These are phyloP conservation scores for Drosophila gunungcola DNA, from an alignment of 1,140 invertebrate genomes.

Conservation along the genomic window DNA sequence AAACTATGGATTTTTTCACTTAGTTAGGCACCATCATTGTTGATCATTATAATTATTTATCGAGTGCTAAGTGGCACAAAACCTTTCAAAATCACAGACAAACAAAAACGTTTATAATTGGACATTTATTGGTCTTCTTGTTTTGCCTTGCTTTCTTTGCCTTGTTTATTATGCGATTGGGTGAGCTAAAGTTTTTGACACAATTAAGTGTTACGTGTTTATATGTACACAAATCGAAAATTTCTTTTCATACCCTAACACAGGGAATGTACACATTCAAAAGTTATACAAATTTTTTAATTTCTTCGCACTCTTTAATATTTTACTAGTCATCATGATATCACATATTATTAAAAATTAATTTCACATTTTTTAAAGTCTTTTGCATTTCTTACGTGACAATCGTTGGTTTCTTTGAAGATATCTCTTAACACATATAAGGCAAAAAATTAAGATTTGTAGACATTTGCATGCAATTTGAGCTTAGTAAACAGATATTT, in stretches of 20 bases:
- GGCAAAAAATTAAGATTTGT: conserved; percentile 7
- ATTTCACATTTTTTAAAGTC: background rate
- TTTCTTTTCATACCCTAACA: conserved; percentile 30
- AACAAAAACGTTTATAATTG: conserved; percentile 41
- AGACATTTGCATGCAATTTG: conserved; percentile 7
- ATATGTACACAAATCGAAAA: conserved; percentile 46
- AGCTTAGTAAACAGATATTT: conserved; percentile 9
- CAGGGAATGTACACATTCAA: background rate
- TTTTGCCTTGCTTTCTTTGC: conserved; percentile 49
- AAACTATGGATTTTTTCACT: conserved; percentile 16
- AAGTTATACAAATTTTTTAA: no score
- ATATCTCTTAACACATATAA: background rate
- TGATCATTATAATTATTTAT: conserved; percentile 35
- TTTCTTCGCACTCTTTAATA: background rate
- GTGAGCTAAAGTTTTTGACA: conserved; percentile 49
- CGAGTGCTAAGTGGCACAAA: conserved; percentile 40
- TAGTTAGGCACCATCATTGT: conserved; percentile 26
- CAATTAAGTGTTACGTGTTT: conserved; percentile 71
- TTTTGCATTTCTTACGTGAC: conserved; percentile 2
- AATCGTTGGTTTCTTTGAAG: background rate
- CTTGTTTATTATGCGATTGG: conserved; percentile 54
- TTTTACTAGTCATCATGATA: background rate
- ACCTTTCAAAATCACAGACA: conserved; percentile 25
- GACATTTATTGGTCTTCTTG: conserved; percentile 40
- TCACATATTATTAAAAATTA: background rate